A percentile compares a stretch with the other conserved stretches of the same genome.
These are phyloP conservation scores for Aphrocallistes beatrix DNA, from an alignment of 37 sponge, comb jelly and placozoan species.

Conservation along the genomic window DNA sequence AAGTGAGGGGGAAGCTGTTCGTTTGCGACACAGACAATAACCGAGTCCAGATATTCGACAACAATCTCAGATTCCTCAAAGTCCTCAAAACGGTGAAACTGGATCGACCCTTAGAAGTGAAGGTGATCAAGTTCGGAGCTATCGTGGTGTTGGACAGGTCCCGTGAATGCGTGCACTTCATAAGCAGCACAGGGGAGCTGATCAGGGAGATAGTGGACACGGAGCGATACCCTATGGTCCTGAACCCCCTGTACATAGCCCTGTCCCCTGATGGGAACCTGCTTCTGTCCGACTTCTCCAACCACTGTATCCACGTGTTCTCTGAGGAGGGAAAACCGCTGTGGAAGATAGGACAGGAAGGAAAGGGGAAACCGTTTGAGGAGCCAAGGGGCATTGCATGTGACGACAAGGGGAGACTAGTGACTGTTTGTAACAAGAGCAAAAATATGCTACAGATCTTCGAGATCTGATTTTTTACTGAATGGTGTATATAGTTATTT, in stretches of 20 bases:
- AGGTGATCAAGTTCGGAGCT: not conserved
- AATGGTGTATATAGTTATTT: no score
- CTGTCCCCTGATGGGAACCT: not conserved
- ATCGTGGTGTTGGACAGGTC: not conserved
- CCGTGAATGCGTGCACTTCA: not conserved
- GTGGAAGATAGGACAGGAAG: not conserved
- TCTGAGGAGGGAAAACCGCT: not conserved
- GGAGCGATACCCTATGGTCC: not conserved
- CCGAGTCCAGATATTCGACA: not conserved
- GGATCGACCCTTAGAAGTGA: not conserved
- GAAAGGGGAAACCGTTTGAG: slow-evolving; percentile 5
- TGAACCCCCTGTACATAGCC: not conserved
- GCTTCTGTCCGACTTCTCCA: not conserved
- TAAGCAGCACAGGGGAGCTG: not conserved
- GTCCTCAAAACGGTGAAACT: not conserved
- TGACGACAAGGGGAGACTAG: not conserved
- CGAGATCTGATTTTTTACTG: no score
- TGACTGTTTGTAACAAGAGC: not conserved
- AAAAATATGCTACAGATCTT: not conserved
- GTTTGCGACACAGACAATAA: not conserved
- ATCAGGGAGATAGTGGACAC: not conserved
- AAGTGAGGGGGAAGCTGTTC: not conserved
- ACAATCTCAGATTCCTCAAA: not conserved
- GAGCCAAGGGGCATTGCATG: not conserved
- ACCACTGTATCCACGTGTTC: not conserved